phyloP scores from a whole-genome alignment of 2,888 invertebrate species.

The Heteropelma amictum region DNA sequence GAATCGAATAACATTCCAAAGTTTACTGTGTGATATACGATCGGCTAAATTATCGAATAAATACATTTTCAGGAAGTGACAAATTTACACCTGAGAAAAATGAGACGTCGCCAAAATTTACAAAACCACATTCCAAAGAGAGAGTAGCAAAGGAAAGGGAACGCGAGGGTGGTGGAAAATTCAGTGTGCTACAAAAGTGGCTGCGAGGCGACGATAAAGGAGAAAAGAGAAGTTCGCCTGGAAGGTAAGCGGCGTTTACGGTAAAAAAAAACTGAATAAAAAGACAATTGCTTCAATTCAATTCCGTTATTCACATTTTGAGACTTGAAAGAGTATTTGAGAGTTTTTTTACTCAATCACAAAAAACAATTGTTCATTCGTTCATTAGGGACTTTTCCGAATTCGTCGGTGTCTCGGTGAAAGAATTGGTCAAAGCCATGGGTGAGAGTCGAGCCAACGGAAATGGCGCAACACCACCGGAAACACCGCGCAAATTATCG shows the following conservation, averaged over 20 bases:
- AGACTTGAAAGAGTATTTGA: conserved; percentile 25
- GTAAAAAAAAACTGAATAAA: background rate
- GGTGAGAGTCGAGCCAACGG: conserved; percentile 89
- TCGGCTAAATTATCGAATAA: background rate
- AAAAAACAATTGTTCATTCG: conserved; percentile 12
- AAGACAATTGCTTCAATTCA: background rate
- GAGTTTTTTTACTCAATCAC: background rate
- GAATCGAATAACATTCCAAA: too few relatives aligned
- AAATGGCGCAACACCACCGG: conserved; percentile 86
- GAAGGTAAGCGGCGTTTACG: conserved; percentile 64
- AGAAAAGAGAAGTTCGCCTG: conserved; percentile 73
- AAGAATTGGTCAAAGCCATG: conserved; percentile 86
- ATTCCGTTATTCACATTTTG: background rate
- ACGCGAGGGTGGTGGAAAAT: conserved; percentile 75
- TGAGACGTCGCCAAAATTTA: conserved; percentile 69
- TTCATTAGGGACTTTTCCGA: conserved; percentile 79
- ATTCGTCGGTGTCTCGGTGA: conserved; percentile 83
- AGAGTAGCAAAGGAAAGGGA: conserved; percentile 68
- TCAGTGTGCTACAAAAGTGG: conserved; percentile 81
- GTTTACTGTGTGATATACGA: too few relatives aligned
- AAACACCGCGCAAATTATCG: conserved; percentile 81
- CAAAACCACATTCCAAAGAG: conserved; percentile 71
- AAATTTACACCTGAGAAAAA: conserved; percentile 67
- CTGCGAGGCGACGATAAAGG: conserved; percentile 79
- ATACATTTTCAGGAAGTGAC: conserved; percentile 64